Percentiles rank a stretch among this genome's conserved stretches.
These are phyloP conservation scores for Lagopus leucura DNA, from an alignment of 2,113 vertebrate species.

Conservation along the genomic window DNA sequence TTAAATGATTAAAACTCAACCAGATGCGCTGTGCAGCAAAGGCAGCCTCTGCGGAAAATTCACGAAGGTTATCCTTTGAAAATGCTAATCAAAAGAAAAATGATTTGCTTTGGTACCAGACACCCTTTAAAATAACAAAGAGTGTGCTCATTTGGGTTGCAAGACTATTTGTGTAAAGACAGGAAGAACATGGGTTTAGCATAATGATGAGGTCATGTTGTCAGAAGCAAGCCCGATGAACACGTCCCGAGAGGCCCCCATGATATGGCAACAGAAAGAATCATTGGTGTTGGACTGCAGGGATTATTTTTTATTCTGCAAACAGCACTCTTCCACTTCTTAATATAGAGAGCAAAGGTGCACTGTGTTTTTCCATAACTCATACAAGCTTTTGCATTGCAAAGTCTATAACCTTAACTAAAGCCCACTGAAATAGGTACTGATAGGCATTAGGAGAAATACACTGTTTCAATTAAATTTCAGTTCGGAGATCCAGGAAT, in stretches of 20 bases:
- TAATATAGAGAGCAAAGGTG: neutral
- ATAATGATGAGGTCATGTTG: slow-evolving; percentile 23
- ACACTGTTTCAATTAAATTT: neutral
- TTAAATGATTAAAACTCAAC: slow-evolving; percentile 48
- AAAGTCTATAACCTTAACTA: neutral
- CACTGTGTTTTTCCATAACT: neutral
- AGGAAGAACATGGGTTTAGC: slow-evolving; percentile 42
- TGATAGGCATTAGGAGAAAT: neutral
- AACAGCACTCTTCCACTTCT: neutral
- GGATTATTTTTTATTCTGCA: slow-evolving; percentile 12
- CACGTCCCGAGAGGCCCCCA: accelerated
- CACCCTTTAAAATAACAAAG: slow-evolving; percentile 59
- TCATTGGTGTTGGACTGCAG: neutral
- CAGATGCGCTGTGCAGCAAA: neutral
- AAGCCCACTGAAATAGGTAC: neutral
- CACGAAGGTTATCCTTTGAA: slow-evolving; percentile 62
- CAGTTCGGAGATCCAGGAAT: neutral
- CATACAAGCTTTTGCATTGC: neutral
- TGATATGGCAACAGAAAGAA: slow-evolving; percentile 33
- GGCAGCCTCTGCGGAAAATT: slow-evolving; percentile 23
- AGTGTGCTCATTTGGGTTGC: slow-evolving; percentile 12
- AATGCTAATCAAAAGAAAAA: slow-evolving; percentile 57
- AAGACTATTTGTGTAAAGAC: slow-evolving; percentile 11
- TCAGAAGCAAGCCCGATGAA: neutral
- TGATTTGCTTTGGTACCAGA: slow-evolving; percentile 37